Base-by-base conservation (phyloP, 2,888 invertebrate species). In the Scotopteryx bipunctaria region DNA sequence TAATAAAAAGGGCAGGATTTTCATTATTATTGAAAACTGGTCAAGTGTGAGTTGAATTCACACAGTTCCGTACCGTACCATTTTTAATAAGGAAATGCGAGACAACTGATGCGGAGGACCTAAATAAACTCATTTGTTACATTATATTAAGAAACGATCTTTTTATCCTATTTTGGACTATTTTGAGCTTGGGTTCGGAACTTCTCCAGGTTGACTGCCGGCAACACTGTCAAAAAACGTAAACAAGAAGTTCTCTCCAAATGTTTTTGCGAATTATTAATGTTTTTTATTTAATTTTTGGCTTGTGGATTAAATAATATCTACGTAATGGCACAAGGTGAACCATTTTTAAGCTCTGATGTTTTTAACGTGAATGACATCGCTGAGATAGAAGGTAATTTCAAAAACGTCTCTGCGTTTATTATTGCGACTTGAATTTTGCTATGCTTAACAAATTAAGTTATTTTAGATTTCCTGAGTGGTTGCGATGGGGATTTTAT, bases 401-500 rank as follows among this genome's bases (percentile, higher is more conserved):
- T 5, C 5, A 14, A 6, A 32, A 2, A 13, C 21, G 3, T 5
- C n/a, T 6, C 11, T 21, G 9, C 3, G 5, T 32, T 1, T 14
- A 13, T 5, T 15, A 23, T 3, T 23, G 33, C 27, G 33, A 33
- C 33, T 27, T 19, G 15, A n/a, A n/a, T 8, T 38, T 35, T 42
- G 8, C 15, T 32, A 16, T n/a, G 8, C 3, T n/a, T n/a, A 19
- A 16, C 41, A 25, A 25, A 23, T 17, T 5, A 14, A 52, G 47
- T 42, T 45, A 35, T 64, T 59, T 19, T 80, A 94, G 94, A 94
- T 81, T 90, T 94, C 38, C 80, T 94, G 17, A 92, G 92, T 61
- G 93, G 93, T 57, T 94, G 93, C 71, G 94, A 94, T 78, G 93
- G 86, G 58, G 94, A 94, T 71, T 89, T 94, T 57, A 89, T 94